A percentile compares a stretch with the other conserved stretches of the same genome.
Evolutionary conservation across 2,797 vertebrate species (phyloP).

Genomic region (Sphaeramia orbicularis): DNA sequence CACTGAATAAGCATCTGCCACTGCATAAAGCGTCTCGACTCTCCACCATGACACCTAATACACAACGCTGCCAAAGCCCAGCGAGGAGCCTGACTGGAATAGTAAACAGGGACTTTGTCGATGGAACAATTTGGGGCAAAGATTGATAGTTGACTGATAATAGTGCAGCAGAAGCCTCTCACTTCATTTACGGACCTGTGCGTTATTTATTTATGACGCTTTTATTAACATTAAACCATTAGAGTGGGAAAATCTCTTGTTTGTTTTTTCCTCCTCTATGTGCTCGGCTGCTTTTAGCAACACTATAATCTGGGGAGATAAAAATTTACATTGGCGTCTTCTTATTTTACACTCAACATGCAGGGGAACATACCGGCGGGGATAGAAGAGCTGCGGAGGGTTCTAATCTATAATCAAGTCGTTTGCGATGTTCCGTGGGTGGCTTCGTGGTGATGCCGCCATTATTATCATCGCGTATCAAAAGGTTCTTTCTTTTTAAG

Average conservation of each 20-base stretch:
- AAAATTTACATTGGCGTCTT: constrained; percentile 29
- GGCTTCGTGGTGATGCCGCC: constrained; percentile 42
- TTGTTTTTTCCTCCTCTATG: constrained; percentile 52
- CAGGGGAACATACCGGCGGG: constrained; percentile 19
- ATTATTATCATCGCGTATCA: constrained; percentile 43
- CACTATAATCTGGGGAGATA: constrained; percentile 46
- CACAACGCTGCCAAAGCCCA: constrained; percentile 53
- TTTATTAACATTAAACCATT: constrained; percentile 65
- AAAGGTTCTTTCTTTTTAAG: constrained; percentile 40
- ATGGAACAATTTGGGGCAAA: constrained; percentile 58
- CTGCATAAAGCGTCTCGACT: constrained; percentile 69
- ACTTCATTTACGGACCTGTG: constrained; percentile 58
- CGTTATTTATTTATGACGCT: constrained; percentile 63
- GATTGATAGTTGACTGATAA: constrained; percentile 69
- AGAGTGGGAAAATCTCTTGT: constrained; percentile 54
- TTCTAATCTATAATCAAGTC: constrained; percentile 69
- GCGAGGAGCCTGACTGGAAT: constrained; percentile 66
- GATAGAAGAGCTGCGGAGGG: constrained; percentile 31
- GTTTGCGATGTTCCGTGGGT: constrained; percentile 69
- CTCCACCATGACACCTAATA: constrained; percentile 75
- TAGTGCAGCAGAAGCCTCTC: constrained; percentile 59
- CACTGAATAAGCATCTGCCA: constrained; percentile 74
- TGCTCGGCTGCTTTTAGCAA: constrained; percentile 40
- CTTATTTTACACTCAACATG: constrained; percentile 33
- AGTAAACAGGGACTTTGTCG: constrained; percentile 75